Evolutionary conservation across 2,113 vertebrate species (phyloP), one percentile per base, ranked within the genome.

Genomic region (Parus major): DNA sequence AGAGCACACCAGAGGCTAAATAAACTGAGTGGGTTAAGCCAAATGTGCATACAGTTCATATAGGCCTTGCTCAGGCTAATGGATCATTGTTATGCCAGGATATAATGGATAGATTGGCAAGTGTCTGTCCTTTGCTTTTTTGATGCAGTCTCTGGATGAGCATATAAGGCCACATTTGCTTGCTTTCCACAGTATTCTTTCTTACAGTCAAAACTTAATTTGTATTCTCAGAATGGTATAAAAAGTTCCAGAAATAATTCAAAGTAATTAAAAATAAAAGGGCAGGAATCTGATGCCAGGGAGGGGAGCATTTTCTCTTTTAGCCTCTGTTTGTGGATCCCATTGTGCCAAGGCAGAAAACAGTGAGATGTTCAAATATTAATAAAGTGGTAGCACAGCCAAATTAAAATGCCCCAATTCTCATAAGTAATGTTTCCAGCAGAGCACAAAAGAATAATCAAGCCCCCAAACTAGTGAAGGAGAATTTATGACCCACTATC

Each of bases 321-420:
- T 88, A 95, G 90, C 80, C 90, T 96, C 77, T 86, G 89, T 81
- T 71, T 92, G 88, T 90, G 77, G 95, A 96, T 96, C 95, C 90
- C 57, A 10, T 86, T 94, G 94, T 97, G 95, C 94, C 93, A 96
- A 94, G 93, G 86, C 41, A 90, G 93, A 96, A 94, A 95, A 94
- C 86, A 96, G 94, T 86, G 90, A 92, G 76, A 94, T 93, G 92
- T 96, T 97, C 93, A 97, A 97, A 97, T 96, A 97, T 97, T 97
- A 97, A 97, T 97, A 96, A 97, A 96, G 93, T 95, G 80, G 86
- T 94, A 95, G 90, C 72, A 84, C 80, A 72, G 95, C 95, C 93
- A 97, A 96, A 96, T 97, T 97, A 97, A 96, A 96, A 96, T 96
- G 95, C 94, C 92, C 92, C 96, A 97, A 96, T 97, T 97, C 96